Evolutionary conservation across 2,797 vertebrate species (phyloP), one percentile per base, ranked within the genome.

Genomic region (Lophotriccus pileatus): DNA sequence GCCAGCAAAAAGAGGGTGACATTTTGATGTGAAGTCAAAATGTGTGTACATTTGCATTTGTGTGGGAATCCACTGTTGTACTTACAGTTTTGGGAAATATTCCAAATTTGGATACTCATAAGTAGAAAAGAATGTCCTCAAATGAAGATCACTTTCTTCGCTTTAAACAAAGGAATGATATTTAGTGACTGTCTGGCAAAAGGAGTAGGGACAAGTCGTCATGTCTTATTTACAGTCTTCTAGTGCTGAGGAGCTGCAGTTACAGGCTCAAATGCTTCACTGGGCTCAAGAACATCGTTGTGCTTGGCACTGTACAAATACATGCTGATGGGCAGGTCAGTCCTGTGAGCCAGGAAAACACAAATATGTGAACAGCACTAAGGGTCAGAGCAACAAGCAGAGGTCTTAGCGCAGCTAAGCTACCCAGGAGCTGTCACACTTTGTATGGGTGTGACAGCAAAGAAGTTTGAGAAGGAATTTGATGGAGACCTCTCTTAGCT

Each of bases 381-480:
- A 7, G 37, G 32, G 14, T 34, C 74, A 56, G 28, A 56, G 28
- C 0, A 1, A 18, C 32, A n/a, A 44, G 12, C 30, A 64, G 53
- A 60, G 44, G 30, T 39, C 59, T 77, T 32, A 20, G 16, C 44
- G 15, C 16, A 47, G 59, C 47, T n/a, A 3, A 91, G 36, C 36
- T 53, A 32, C 32, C 3, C 1, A 59, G n/a, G 37, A 74, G 27
- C 8, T 62, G 37, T 17, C 62, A 34, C 46, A 6, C 49, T 70
- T 55, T 60, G 27, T 49, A 22, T 1, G 6, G 15, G 14, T 22
- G 15, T 1, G 10, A 47, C 0, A 8, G 37, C 46, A 37, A 76
- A 70, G 59, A 56, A 25, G 17, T 52, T 66, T 53, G 30, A 52
- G 49, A 28, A 64, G 49, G 69, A 64, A 28, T 39, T 70, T 56